Base-by-base conservation (phyloP, 2,888 invertebrate species). In the Sarcophaga carnaria region DNA sequence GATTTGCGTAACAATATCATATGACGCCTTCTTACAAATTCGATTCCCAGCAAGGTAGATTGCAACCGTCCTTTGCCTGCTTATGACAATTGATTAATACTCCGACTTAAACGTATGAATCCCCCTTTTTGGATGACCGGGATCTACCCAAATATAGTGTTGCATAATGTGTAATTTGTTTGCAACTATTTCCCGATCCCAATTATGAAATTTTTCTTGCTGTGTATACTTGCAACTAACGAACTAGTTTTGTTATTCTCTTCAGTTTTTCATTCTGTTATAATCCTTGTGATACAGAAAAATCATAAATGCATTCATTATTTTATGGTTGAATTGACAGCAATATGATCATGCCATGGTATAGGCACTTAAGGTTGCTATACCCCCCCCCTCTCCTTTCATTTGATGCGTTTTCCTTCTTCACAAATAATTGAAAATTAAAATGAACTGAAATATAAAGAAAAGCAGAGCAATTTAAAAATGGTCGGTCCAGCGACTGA, bases 271-370 rank as follows among this genome's bases (percentile, higher is more conserved):
- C 2, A 6, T 37, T 17, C 17, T 17, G 17, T 54, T 54, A 1
- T 54, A 54, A 54, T 54, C 54, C 54, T 37, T 54, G 14, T 54
- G 17, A 20, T 22, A 62, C 12, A 22, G 17, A 59, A 67, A 77
- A 83, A 72, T 86, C 86, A 86, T 83, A 86, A 83, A 86, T 86
- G 86, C 82, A 83, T 83, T 86, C 80, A 77, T 80, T 80, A 86
- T 71, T 83, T 83, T 69, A 80, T 54, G 45, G 45, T 83, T 77
- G 63, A 69, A 70, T 80, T 72, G 82, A 72, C 86, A 72, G 76
- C 63, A 76, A 62, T 76, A 66, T 76, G 37, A 6, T 37, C 27
- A 17, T 17, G 2, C 5, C 10, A 54, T 54, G 12, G 54, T 4
- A 54, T 54, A 49, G 64, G 66, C 86, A 69, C 81, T 83, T 86